Percentiles rank a stretch among this genome's conserved stretches.
Evolutionary conservation across 2,113 vertebrate genomes (phyloP).

Genomic region (Anhinga anhinga): DNA sequence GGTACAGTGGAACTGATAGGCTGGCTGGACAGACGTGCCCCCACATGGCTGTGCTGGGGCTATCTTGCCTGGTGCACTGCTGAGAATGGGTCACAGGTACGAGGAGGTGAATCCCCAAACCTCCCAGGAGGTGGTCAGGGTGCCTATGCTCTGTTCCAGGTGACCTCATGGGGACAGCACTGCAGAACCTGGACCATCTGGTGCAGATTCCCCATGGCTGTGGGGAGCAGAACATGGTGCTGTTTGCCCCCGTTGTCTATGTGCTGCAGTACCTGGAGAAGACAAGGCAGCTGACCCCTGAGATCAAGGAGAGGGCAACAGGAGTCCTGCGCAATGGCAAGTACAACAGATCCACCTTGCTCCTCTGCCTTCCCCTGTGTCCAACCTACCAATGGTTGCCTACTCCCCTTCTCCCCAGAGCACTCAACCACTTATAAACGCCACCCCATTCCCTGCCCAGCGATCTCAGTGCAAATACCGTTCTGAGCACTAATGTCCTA

Average conservation of each 20-base stretch:
- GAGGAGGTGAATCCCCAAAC: neutral
- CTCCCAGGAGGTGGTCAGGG: neutral
- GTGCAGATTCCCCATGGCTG: constrained; percentile 80
- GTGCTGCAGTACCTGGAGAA: constrained; percentile 82
- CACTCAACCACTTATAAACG: neutral
- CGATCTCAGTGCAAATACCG: neutral
- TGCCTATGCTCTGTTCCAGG: constrained; percentile 60
- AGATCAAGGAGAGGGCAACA: constrained; percentile 68
- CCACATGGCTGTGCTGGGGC: neutral
- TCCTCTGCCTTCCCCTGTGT: neutral
- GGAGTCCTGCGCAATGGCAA: constrained; percentile 77
- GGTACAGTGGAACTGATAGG: neutral
- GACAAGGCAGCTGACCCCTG: constrained; percentile 74
- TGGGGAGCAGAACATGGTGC: constrained; percentile 89
- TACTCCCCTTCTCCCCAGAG: neutral
- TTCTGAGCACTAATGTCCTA: neutral
- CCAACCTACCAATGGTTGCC: neutral
- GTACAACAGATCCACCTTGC: neutral
- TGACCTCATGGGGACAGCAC: constrained; percentile 79
- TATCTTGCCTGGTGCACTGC: neutral
- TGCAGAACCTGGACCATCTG: constrained; percentile 79
- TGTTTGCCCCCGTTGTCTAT: constrained; percentile 84
- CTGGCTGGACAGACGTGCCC: neutral
- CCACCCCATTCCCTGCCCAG: neutral
- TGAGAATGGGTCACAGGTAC: neutral